A percentile compares a stretch with the other conserved stretches of the same genome.
These are phyloP conservation scores for Ptychodera flava DNA, from an alignment of 35 echinoderm and acorn worm genomes.

Conservation along the genomic window DNA sequence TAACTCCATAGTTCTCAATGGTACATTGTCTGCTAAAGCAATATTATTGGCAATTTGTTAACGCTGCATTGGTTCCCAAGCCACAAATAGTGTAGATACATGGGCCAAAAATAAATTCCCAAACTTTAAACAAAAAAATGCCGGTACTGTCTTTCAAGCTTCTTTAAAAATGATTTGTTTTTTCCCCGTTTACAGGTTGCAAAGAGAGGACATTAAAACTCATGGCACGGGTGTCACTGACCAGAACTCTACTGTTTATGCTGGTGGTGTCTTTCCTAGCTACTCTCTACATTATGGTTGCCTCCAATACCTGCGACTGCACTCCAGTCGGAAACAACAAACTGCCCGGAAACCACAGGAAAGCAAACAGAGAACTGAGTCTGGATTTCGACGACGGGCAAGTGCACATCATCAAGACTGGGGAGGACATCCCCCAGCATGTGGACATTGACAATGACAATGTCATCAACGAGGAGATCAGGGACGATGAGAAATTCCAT, in stretches of 20 bases:
- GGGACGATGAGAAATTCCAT: not conserved
- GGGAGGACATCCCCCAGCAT: not conserved
- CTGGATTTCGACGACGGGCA: not conserved
- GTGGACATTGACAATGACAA: not conserved
- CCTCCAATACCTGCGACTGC: conserved; percentile 2
- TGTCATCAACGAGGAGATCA: not conserved
- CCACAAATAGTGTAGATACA: too few species aligned
- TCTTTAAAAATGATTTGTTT: too few species aligned
- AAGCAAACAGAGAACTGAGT: not conserved
- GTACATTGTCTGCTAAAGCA: too few species aligned
- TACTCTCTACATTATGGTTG: not conserved
- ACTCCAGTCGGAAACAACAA: not conserved
- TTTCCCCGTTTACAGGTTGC: not conserved
- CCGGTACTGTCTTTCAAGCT: too few species aligned
- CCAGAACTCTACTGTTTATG: not conserved
- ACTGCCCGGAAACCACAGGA: not conserved
- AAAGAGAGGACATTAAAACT: not conserved
- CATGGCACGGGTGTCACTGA: not conserved
- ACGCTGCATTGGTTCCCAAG: too few species aligned
- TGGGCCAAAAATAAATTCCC: too few species aligned
- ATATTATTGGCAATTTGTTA: too few species aligned
- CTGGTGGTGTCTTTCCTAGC: conserved; percentile 5
- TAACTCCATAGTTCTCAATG: too few species aligned
- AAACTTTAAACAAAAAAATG: too few species aligned
- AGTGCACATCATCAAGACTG: not conserved